Evolutionary conservation across 23 tunicate species (phyloP), one percentile per base, ranked within the genome.

Genomic region (Halocynthia roretzi): DNA sequence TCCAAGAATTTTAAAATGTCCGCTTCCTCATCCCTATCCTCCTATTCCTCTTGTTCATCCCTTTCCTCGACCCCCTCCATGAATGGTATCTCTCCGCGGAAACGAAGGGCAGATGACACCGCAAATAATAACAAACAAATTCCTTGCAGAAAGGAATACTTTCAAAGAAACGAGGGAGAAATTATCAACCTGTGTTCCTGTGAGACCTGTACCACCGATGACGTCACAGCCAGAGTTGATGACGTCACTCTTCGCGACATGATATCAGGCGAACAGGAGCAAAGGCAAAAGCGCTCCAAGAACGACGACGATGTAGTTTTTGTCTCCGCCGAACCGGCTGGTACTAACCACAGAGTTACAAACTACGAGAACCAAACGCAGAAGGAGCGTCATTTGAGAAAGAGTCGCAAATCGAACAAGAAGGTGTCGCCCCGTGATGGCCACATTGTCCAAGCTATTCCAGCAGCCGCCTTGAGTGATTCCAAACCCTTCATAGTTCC

Each of bases 251-350:
- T 89, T 19, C 58, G 70, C 72, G 95, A 83, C 67, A 20, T 70
- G 10, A 78, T 83, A 82, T 77, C 81, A 6, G 81, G 79, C 2
- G 83, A 76, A 11, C 74, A 78, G 23, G 61, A 22, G 14, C 88
- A 89, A 53, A 77, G 69, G 15, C 78, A 57, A 67, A 89, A 89
- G 50, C 85, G 96, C 54, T 89, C 96, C 52, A 89, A 80, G 72
- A 89, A 89, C 75, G 96, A 89, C 61, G 78, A 74, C 62, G 96
- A 83, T 62, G 88, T 89, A 18, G 83, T 83, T 52, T 83, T 80
- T 58, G 88, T 83, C 12, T 89, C 88, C 6, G 73, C 75, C 70
- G 85, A 84, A 54, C 76, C 88, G 0, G 82, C 76, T 0, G 15
- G 64, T 5, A 9, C 55, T 5, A 23, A 74, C 10, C 70, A 65